A percentile compares a stretch with the other conserved stretches of the same genome.
Evolutionary conservation across 35 echinoderm and acorn worm species (phyloP).

Genomic region (Apostichopus japonicus): DNA sequence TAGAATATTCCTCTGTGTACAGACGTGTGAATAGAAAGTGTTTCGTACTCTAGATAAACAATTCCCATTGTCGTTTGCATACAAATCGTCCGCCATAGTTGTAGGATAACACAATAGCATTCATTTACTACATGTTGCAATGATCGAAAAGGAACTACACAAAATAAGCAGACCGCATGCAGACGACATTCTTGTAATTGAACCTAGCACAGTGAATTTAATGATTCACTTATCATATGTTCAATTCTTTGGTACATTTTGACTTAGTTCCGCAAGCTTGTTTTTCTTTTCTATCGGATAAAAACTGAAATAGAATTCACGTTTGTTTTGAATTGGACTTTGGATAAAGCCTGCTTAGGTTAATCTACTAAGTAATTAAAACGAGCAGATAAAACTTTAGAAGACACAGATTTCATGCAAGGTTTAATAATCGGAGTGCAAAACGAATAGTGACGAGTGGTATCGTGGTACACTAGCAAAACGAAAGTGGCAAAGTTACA

Average conservation of each 20-base stretch:
- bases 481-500: too few species aligned
- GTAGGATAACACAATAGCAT: neutral
- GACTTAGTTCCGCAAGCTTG: too few species aligned
- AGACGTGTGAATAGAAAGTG: neutral
- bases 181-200: neutral
- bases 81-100: neutral
- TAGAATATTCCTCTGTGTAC: neutral
- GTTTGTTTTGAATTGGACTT: neutral
- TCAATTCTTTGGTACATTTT: too few species aligned
- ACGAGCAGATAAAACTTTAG: neutral
- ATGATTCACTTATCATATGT: too few species aligned
- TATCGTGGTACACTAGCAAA: too few species aligned
- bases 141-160: neutral
- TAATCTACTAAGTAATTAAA: neutral
- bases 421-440: too few species aligned
- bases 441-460: too few species aligned
- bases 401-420: neutral
- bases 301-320: neutral
- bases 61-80: neutral
- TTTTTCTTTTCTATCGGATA: too few species aligned
- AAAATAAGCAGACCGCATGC: neutral
- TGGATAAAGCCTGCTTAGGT: neutral
- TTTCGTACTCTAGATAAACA: neutral
- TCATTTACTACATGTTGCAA: too few species aligned
- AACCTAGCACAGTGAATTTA: neutral